A percentile compares a stretch with the other conserved stretches of the same genome.
These are phyloP conservation scores for Drosophila mimetica DNA, from an alignment of 2,888 invertebrate species.

Conservation along the genomic window DNA sequence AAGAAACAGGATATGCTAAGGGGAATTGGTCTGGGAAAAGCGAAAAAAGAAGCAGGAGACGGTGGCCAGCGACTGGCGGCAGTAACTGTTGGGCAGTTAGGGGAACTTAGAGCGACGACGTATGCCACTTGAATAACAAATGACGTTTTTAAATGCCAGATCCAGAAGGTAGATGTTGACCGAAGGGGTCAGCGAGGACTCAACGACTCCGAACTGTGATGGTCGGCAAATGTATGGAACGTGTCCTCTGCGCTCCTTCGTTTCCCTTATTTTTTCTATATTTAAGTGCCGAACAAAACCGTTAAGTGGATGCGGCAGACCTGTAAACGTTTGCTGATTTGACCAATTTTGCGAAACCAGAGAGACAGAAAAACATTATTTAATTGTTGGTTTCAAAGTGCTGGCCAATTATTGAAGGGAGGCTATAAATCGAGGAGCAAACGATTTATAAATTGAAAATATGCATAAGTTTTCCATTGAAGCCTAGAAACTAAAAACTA, in stretches of 20 bases:
- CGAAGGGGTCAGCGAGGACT: slow-evolving; percentile 4
- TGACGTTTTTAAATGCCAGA: slow-evolving; percentile 79
- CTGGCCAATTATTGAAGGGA: slow-evolving; percentile 34
- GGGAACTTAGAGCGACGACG: slow-evolving; percentile 81
- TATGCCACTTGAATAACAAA: slow-evolving; percentile 82
- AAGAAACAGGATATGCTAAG: slow-evolving; percentile 7
- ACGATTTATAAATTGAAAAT: too few relatives aligned
- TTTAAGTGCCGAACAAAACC: slow-evolving; percentile 55
- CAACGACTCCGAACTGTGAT: slow-evolving; percentile 50
- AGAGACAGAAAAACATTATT: slow-evolving; percentile 13
- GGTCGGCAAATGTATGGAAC: slow-evolving; percentile 74
- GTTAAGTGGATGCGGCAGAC: slow-evolving; percentile 67
- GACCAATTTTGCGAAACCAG: slow-evolving; percentile 61
- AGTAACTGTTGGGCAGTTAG: slow-evolving; percentile 62
- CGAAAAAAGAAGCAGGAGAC: slow-evolving; percentile 8
- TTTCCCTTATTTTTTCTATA: slow-evolving; percentile 6
- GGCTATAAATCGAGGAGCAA: too few relatives aligned
- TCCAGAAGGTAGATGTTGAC: slow-evolving; percentile 13
- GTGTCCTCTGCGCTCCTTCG: slow-evolving; percentile 53
- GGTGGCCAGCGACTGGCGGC: slow-evolving; percentile 19
- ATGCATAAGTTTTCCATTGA: too few relatives aligned
- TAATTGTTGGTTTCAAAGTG: slow-evolving; percentile 10
- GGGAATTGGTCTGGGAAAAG: slow-evolving; percentile 12
- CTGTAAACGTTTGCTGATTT: slow-evolving; percentile 69
- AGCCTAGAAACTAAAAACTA: not conserved